Base-by-base conservation (phyloP, 2,888 invertebrate species). In the Amiota minor region DNA sequence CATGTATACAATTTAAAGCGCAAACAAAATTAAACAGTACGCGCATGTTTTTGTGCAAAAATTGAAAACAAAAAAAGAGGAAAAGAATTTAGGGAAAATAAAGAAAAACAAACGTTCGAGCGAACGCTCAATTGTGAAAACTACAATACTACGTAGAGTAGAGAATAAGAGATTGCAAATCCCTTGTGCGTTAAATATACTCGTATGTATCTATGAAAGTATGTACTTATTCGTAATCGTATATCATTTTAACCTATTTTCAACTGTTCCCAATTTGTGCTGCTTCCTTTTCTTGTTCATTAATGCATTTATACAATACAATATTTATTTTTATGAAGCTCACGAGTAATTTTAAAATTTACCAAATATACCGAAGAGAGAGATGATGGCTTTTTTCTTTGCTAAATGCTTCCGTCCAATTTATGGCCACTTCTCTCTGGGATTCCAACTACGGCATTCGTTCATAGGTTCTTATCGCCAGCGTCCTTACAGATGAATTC, bases 161-260 rank as follows among this genome's bases (percentile, higher is more conserved):
- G 53, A 53, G 12, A 14, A 59, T 9, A 59, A 18, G 16, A 20
- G 59, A 76, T 78, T 83, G 81, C 83, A 81, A 84, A 83, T 84
- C 84, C 83, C 85, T 80, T 83, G 84, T 82, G 79, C 83, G 82
- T 84, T 83, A 86, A 83, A 83, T 84, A 83, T 83, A n/a, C n/a
- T n/a, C n/a, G n/a, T n/a, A n/a, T n/a, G n/a, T n/a, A 83, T 35
- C 35, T 35, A 35, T 35, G 35, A 35, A 23, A 23, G 23, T 23
- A 35, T 8, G n/a, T n/a, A 6, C 35, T 1, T 35, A 35, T 6
- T 35, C 35, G 83, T 86, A 86, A 81, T 80, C 35, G 35, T 35
- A 35, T 35, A 35, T 78, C 76, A 74, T 77, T 83, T 86, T 84
- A 77, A 80, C 76, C 80, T 76, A 83, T 72, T 72, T 72, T 74